Base-by-base conservation (phyloP, 2,113 vertebrate genomes). In the Raja brachyura region DNA sequence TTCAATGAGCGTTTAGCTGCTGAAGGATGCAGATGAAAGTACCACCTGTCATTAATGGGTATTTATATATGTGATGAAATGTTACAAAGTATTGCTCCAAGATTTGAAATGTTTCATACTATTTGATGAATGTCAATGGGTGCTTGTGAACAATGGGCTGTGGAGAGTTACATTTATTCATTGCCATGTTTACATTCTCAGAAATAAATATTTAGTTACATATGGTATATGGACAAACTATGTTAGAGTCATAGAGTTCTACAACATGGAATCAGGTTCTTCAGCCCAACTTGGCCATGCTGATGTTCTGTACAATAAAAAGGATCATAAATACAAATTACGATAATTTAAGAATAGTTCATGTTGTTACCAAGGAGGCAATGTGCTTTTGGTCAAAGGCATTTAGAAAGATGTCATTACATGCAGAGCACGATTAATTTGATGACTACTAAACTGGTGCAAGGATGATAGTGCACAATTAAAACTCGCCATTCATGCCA, bases 31-130 rank as follows among this genome's bases (percentile, higher is more conserved):
- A n/a, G 83, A 66, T 88, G 83, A 63, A 88, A n/a, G 83, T 31
- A 31, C 83, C 83, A 63, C 59, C 56, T 63, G 28, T 4, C 59
- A 88, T 63, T 88, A 66, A 88, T 88, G 28, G 63, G 63, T 88
- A 63, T 88, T 88, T 88, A 63, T 66, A 85, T 5, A 31, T 88
- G 83, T 31, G 28, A 66, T 63, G 59, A 66, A 86, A 86, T 86
- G 59, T 66, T 88, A 86, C 83, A n/a, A 25, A 86, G 28, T 22
- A 28, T 16, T 63, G 25, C 83, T 33, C 83, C 63, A 86, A 86
- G 56, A 63, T n/a, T 8, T 63, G 83, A 16, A 88, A 63, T 88
- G 28, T 88, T 18, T 61, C 7, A 63, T 59, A 63, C n/a, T 63
- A 88, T 88, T 66, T 66, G 83, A 88, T 7, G 28, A 88, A 31